Conservation (phyloP, 2,888 invertebrate genomes). For the Polydrusus tereticollis region DNA sequence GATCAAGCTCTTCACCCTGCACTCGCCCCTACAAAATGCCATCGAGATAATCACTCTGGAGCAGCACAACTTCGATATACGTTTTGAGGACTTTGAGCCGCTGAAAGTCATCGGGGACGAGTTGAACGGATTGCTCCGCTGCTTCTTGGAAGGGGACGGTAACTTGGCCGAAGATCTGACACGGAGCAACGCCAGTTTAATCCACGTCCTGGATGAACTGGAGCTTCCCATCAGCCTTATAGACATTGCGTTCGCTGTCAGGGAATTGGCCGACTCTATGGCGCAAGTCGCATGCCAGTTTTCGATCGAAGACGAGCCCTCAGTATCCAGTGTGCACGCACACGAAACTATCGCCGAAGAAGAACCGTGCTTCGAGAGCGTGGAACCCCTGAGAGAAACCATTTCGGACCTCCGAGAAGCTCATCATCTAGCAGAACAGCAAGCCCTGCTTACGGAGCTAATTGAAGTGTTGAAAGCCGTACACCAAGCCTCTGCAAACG, state of each 20-base stretch:
- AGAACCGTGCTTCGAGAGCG: conserved; percentile 34
- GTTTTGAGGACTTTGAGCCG: conserved; percentile 40
- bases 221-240: conserved; percentile 51
- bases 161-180: conserved; percentile 22
- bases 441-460: conserved; percentile 43
- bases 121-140: conserved; percentile 12
- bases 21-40: conserved; percentile 59
- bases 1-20: conserved; percentile 53
- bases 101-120: conserved; percentile 36
- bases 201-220: conserved; percentile 41
- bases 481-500: conserved; percentile 11
- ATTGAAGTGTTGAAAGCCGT: conserved; percentile 38
- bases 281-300: conserved; percentile 44
- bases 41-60: conserved; percentile 62
- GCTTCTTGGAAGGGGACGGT: conserved; percentile 23
- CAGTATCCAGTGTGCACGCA: not conserved
- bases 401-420: conserved; percentile 27
- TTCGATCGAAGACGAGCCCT: conserved; percentile 14
- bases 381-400: conserved; percentile 37
- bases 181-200: conserved; percentile 18
- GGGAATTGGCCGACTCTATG: conserved; percentile 50
- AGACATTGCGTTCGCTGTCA: conserved; percentile 49
- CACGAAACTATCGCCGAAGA: conserved; percentile 39
- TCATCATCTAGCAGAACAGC: conserved; percentile 35
- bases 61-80: conserved; percentile 60